A percentile compares a stretch with the other conserved stretches of the same genome.
These are phyloP conservation scores for Colossoma macropomum DNA, from an alignment of 2,113 vertebrate species.

Conservation along the genomic window DNA sequence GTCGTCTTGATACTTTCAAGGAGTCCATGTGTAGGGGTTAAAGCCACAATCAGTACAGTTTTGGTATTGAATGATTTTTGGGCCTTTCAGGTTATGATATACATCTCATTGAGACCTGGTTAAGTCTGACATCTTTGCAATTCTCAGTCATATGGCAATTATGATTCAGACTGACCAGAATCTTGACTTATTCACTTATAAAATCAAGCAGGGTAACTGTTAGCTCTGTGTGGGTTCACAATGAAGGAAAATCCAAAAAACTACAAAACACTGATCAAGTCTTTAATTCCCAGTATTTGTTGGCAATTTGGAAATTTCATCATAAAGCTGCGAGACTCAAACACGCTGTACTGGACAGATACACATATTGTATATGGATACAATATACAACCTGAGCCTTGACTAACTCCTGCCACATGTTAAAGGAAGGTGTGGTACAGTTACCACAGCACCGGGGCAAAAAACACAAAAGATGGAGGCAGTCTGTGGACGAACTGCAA, in stretches of 20 bases:
- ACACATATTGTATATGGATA: slow-evolving; percentile 20
- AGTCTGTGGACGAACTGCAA: slow-evolving; percentile 12
- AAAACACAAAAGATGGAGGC: slow-evolving; percentile 1
- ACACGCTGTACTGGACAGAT: slow-evolving; percentile 11
- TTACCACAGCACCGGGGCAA: not conserved
- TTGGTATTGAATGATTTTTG: not conserved
- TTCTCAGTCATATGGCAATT: not conserved
- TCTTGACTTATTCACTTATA: not conserved
- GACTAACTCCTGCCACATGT: not conserved
- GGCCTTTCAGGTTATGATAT: not conserved
- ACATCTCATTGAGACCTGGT: not conserved
- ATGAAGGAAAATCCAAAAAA: not conserved
- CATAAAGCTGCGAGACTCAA: not conserved
- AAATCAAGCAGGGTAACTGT: not conserved
- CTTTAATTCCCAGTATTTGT: slow-evolving; percentile 12
- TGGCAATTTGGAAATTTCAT: not conserved
- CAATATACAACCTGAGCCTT: slow-evolving; percentile 20
- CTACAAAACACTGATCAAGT: not conserved
- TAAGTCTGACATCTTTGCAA: not conserved
- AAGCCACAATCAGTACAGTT: not conserved
- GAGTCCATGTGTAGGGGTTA: not conserved
- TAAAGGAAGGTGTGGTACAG: not conserved
- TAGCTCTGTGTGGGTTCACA: not conserved
- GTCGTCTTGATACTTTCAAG: not conserved
- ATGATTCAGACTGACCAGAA: not conserved